phyloP scores from a whole-genome alignment of 2,888 invertebrate species.

The Synergus gifuensis region DNA sequence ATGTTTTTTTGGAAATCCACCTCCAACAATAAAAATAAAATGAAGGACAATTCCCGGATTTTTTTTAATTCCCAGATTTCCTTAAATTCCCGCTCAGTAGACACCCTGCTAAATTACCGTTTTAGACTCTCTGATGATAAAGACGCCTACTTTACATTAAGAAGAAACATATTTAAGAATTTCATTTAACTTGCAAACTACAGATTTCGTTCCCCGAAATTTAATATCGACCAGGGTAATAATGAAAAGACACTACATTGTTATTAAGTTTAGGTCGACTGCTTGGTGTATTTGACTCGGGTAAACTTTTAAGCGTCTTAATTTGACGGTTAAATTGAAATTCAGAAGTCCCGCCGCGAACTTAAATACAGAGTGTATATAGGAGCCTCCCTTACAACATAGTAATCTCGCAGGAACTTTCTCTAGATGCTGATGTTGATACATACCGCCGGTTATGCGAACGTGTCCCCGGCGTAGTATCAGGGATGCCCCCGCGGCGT shows the following conservation, averaged over 20 bases:
- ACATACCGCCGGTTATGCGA: conserved; percentile 40
- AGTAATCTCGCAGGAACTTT: conserved; percentile 39
- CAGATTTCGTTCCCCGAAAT: not conserved
- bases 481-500: conserved; percentile 39
- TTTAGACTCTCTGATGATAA: not conserved
- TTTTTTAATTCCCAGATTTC: too few relatives aligned
- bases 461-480: conserved; percentile 37
- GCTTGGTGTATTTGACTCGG: conserved; percentile 25
- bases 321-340: conserved; percentile 41
- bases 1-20: too few relatives aligned
- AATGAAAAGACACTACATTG: conserved; percentile 30
- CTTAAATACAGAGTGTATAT: conserved; percentile 37
- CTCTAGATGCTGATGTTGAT: conserved; percentile 32
- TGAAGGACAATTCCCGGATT: too few relatives aligned
- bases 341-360: conserved; percentile 41
- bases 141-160: not conserved
- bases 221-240: conserved; percentile 24
- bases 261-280: conserved; percentile 17
- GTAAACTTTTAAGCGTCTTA: conserved; percentile 42
- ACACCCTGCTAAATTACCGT: too few relatives aligned
- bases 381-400: conserved; percentile 24
- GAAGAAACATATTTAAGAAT: conserved; percentile 10
- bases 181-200: conserved; percentile 18
- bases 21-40: too few relatives aligned
- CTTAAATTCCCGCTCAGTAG: too few relatives aligned